These are phyloP conservation scores for Eudyptes chrysolophus DNA, from an alignment of 2,113 vertebrate species.

Conservation along the genomic window DNA sequence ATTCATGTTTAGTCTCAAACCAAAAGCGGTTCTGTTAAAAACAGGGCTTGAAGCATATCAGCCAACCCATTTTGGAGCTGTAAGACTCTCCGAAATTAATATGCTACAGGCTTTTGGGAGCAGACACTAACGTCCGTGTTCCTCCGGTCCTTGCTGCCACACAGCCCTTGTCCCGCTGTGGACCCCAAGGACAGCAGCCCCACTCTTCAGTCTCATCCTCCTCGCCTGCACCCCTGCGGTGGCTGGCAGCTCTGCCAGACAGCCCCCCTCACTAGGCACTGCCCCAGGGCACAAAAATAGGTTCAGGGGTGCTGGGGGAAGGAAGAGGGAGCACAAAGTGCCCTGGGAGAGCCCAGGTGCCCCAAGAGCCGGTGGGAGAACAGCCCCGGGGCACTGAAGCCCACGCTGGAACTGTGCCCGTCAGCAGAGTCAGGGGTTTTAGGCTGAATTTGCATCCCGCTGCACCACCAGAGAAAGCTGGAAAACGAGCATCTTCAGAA, in stretches of 20 bases:
- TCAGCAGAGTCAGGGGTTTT: not conserved
- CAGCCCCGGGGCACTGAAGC: accelerated
- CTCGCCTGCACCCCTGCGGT: accelerated
- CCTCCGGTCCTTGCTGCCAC: accelerated
- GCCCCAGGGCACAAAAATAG: not conserved
- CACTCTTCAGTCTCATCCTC: not conserved
- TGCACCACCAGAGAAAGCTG: not conserved
- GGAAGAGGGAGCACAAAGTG: not conserved
- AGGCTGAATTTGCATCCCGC: not conserved
- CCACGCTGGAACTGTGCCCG: accelerated
- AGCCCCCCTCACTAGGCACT: not conserved
- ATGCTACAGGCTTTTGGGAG: not conserved
- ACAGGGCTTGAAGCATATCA: not conserved
- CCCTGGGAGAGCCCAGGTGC: too few species aligned
- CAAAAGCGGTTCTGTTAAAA: not conserved
- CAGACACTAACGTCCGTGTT: not conserved
- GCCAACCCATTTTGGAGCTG: not conserved
- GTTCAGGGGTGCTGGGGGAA: not conserved
- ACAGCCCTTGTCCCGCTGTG: not conserved
- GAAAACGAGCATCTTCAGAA: not conserved
- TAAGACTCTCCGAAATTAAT: not conserved
- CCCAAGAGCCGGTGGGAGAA: accelerated
- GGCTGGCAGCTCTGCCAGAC: not conserved
- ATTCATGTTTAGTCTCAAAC: not conserved
- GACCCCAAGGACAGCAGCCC: not conserved